Percentiles rank a stretch among this genome's conserved stretches.
These are phyloP conservation scores for Microcebus ravelobensis DNA, from an alignment of 2,113 vertebrate species.

Conservation along the genomic window DNA sequence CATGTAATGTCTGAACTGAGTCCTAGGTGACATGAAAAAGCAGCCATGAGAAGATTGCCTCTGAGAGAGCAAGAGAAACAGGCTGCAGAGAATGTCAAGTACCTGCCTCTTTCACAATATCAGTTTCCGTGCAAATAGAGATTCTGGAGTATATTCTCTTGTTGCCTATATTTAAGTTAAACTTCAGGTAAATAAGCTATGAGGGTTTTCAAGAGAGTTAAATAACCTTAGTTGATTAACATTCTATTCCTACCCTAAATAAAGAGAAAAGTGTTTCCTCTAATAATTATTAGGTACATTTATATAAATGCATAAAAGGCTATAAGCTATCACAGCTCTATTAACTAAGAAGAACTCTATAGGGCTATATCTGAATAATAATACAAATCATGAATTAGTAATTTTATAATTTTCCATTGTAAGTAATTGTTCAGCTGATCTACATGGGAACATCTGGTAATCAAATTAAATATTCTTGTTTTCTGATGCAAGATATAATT, in stretches of 20 bases:
- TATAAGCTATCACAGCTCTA: background rate
- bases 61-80: background rate
- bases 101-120: background rate
- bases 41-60: background rate
- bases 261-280: background rate
- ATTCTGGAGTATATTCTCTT: background rate
- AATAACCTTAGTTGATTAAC: constrained; percentile 5
- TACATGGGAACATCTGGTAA: background rate
- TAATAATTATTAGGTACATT: background rate
- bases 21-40: background rate
- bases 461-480: constrained; percentile 19
- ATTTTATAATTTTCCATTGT: constrained; percentile 18
- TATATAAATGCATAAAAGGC: background rate
- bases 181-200: constrained; percentile 29
- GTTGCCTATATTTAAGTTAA: background rate
- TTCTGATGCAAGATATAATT: constrained; percentile 31
- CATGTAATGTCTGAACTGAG: background rate
- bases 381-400: background rate
- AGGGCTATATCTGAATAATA: background rate
- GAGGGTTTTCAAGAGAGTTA: background rate
- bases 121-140: background rate
- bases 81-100: background rate
- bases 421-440: background rate
- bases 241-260: background rate
- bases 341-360: constrained; percentile 5